A percentile compares a stretch with the other conserved stretches of the same genome.
Conservation (phyloP, 2,797 vertebrate species). For the Chromobotia macracanthus region DNA sequence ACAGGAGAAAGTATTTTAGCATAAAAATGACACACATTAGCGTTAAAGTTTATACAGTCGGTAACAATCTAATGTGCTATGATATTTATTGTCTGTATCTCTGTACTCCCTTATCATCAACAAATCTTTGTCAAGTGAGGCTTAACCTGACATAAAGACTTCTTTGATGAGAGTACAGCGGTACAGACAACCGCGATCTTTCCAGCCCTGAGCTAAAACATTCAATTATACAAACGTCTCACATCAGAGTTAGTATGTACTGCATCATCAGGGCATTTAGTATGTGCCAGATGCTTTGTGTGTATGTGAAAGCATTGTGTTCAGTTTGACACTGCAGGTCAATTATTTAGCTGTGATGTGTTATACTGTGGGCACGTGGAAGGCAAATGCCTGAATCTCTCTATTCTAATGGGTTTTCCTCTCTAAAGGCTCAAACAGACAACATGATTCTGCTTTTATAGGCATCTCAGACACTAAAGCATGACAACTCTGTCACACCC, state of each 20-base stretch:
- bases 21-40: too few relatives aligned
- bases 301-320: neutral
- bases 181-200: too few relatives aligned
- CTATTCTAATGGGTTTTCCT: slow-evolving; percentile 22
- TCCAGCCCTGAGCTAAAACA: too few relatives aligned
- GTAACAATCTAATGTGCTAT: too few relatives aligned
- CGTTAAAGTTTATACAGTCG: too few relatives aligned
- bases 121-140: too few relatives aligned
- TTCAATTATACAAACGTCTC: neutral
- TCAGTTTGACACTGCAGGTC: neutral
- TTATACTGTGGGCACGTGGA: neutral
- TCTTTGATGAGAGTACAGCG: too few relatives aligned
- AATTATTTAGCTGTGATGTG: slow-evolving; percentile 37
- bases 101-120: too few relatives aligned
- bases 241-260: neutral
- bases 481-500: slow-evolving; percentile 4
- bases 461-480: neutral
- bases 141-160: too few relatives aligned
- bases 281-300: neutral
- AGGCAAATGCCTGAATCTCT: slow-evolving; percentile 23
- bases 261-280: neutral
- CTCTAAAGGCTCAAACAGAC: neutral
- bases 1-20: too few relatives aligned
- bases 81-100: too few relatives aligned
- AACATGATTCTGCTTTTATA: slow-evolving; percentile 30